Conservation (phyloP, 37 sponge, comb jelly and placozoan genomes). For the Hexactinellida sp. region DNA sequence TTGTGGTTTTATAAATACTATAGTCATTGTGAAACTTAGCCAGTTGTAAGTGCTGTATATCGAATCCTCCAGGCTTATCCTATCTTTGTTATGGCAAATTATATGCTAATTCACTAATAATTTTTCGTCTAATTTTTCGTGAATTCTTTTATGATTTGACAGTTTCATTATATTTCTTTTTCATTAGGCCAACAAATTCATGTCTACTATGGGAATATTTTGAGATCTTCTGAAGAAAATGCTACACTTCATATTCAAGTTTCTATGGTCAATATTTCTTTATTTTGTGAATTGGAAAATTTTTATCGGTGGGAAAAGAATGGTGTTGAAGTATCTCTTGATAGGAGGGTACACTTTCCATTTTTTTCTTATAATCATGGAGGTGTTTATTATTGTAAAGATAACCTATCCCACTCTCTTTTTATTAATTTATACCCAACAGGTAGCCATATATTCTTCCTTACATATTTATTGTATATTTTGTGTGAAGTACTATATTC, state of each 20-base stretch:
- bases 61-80: too few relatives aligned
- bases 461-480: too few relatives aligned
- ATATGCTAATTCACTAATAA: too few relatives aligned
- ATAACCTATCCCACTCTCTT: background rate
- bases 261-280: background rate
- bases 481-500: too few relatives aligned
- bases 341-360: background rate
- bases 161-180: background rate
- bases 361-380: background rate
- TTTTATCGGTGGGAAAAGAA: background rate
- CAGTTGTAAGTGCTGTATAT: too few relatives aligned
- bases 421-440: background rate
- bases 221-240: background rate
- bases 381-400: background rate
- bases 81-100: too few relatives aligned
- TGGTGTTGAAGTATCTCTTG: background rate
- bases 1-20: too few relatives aligned
- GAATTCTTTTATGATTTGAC: too few relatives aligned
- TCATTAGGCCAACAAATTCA: background rate
- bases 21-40: too few relatives aligned
- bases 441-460: background rate
- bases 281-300: background rate
- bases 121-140: too few relatives aligned
- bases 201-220: background rate
- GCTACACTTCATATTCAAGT: background rate